Evolutionary conservation across 1,140 invertebrate genomes (phyloP).

Genomic region (Brachionus angularis): DNA sequence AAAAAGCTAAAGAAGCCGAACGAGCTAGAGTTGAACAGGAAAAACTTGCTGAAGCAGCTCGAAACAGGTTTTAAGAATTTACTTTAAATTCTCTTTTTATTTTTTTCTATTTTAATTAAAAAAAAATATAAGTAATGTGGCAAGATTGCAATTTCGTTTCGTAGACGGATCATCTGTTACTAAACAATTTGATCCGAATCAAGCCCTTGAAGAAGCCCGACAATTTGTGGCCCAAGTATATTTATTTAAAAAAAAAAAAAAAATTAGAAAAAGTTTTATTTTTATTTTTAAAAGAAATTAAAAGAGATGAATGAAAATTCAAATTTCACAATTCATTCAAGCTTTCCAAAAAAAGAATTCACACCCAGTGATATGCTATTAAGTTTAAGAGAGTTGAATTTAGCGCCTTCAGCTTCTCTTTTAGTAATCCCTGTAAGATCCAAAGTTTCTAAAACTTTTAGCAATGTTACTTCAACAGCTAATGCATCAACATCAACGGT

Average conservation of each 20-base stretch:
- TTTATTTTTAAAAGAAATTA: conserved; percentile 39
- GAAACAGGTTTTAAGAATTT: conserved; percentile 51
- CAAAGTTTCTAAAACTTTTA: background rate
- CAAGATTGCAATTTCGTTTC: conserved; percentile 75
- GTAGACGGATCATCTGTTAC: conserved; percentile 69
- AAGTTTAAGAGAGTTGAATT: conserved; percentile 66
- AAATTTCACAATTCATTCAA: conserved; percentile 69
- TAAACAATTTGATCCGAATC: conserved; percentile 64
- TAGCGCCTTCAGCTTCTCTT: conserved; percentile 74
- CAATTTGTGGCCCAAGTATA: conserved; percentile 62
- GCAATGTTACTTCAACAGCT: background rate
- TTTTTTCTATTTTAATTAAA: background rate
- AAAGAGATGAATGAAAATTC: conserved; percentile 51
- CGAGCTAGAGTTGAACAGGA: conserved; percentile 39
- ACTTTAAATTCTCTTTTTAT: background rate
- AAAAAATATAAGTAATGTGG: conserved; percentile 51
- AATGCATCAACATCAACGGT: background rate
- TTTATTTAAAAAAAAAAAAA: too few species aligned
- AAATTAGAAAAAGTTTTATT: background rate
- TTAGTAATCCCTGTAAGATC: conserved; percentile 67
- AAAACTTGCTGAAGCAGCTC: conserved; percentile 49
- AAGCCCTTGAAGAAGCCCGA: conserved; percentile 62
- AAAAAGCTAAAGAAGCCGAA: background rate
- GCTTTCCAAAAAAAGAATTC: conserved; percentile 73
- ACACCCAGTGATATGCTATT: conserved; percentile 63